Conservation (phyloP, 1,140 invertebrate genomes). For the Cydia strobilella region DNA sequence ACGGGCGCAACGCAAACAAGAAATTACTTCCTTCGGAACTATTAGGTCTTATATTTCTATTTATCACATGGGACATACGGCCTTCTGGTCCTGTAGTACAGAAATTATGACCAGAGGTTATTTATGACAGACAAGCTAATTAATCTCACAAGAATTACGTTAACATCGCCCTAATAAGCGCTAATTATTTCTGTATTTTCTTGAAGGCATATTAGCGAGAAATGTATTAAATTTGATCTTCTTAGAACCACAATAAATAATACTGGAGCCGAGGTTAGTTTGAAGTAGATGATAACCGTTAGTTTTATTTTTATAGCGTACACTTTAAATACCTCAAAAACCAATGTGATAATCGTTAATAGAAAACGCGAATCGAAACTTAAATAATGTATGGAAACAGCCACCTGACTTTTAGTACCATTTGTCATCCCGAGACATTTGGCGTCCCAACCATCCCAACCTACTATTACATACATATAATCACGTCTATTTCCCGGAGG, state of each 20-base stretch:
- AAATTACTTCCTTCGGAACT: neutral
- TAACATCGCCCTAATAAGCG: constrained; percentile 19
- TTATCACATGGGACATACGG: neutral
- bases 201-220: neutral
- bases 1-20: constrained; percentile 7
- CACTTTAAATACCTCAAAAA: no score
- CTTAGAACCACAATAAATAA: neutral
- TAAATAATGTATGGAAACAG: no score
- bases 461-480: no score
- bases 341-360: no score
- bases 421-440: no score
- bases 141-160: constrained; percentile 27
- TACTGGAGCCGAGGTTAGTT: no score
- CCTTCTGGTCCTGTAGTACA: neutral
- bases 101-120: constrained; percentile 21
- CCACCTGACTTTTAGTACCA: no score
- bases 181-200: constrained; percentile 17
- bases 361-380: no score
- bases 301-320: no score
- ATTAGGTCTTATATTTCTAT: neutral
- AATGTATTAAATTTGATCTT: neutral
- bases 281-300: no score
- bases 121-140: constrained; percentile 23
- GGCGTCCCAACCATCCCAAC: no score
- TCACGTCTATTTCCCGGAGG: no score